Percentiles rank a stretch among this genome's conserved stretches.
phyloP scores from a whole-genome alignment of 2,888 invertebrate species.

The Acrobasis consociella region DNA sequence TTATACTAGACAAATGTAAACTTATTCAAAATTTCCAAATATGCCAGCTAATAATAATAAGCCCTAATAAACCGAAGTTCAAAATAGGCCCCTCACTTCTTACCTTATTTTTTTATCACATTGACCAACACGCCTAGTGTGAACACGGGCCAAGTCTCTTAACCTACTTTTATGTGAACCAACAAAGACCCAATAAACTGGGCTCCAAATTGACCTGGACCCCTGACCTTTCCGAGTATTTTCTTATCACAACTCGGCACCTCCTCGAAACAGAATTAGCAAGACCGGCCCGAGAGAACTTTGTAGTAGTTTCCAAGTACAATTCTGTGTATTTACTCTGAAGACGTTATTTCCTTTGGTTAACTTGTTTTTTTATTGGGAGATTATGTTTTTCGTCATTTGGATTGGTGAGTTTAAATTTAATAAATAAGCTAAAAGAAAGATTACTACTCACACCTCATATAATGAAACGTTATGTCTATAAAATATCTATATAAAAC shows the following conservation, averaged over 20 bases:
- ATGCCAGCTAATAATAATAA: no score
- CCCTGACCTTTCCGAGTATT: conserved; percentile 30
- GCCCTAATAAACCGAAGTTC: no score
- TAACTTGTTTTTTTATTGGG: not conserved
- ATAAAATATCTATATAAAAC: no score
- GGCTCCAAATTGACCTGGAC: conserved; percentile 30
- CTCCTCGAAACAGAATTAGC: conserved; percentile 21
- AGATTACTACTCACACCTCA: no score
- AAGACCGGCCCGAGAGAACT: not conserved
- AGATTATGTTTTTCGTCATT: not conserved
- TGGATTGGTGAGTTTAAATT: no score
- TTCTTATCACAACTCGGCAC: conserved; percentile 26
- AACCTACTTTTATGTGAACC: conserved; percentile 24
- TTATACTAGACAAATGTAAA: no score
- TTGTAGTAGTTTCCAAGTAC: not conserved
- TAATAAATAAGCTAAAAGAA: no score
- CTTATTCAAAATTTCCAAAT: no score
- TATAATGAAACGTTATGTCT: no score
- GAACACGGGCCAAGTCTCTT: conserved; percentile 9
- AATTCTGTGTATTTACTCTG: not conserved
- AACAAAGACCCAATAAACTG: conserved; percentile 30
- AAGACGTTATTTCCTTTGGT: not conserved
- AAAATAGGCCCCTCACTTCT: no score
- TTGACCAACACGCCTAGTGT: not conserved
- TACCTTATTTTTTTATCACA: not conserved